Evolutionary conservation across 2,888 invertebrate genomes (phyloP), one percentile per base, ranked within the genome.

Genomic region (Athripsodes cinereus): DNA sequence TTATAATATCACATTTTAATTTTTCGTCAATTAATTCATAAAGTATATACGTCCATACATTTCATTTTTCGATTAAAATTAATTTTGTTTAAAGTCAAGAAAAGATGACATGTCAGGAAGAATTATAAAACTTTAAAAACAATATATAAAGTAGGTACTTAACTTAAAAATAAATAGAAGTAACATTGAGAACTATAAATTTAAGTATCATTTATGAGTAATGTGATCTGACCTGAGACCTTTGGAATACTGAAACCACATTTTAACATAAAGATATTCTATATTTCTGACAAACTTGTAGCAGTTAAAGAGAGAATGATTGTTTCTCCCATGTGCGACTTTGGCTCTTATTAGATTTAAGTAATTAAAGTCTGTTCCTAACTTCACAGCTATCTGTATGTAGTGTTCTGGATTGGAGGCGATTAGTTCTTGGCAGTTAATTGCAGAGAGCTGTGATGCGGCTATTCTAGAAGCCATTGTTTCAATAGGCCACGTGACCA

Each of bases 401-500:
- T 59, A 59, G 2, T 59, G 47, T 16, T 46, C 20, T 11, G 18
- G 16, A 13, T 22, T 20, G 10, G 31, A 26, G 22, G 59, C 53
- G 2, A 59, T 22, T 5, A 59, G 26, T 22, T 59, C 56, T 1
- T 52, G 26, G 19, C 55, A 56, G 5, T 53, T 52, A 6, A 59
- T 21, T 2, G 56, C 16, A 21, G 18, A 19, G 3, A 59, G 35
- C 21, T 59, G 59, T 2, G 59, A 59, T 1, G 55, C 55, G 8
- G 56, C 56, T 18, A 59, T 56, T 83, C 82, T 78, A 10, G 55
- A 56, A 19, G 85, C 85, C 62, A 85, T 70, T 46, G 84, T 84
- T 69, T 84, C 83, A 68, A 90, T 87, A 2, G 94, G 92, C 62
- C 93, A 74, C 1, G 94, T 94, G 22, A 95, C 87, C 69, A 96